phyloP scores from a whole-genome alignment of 2,888 invertebrate genomes.

The Cephus runcator region DNA sequence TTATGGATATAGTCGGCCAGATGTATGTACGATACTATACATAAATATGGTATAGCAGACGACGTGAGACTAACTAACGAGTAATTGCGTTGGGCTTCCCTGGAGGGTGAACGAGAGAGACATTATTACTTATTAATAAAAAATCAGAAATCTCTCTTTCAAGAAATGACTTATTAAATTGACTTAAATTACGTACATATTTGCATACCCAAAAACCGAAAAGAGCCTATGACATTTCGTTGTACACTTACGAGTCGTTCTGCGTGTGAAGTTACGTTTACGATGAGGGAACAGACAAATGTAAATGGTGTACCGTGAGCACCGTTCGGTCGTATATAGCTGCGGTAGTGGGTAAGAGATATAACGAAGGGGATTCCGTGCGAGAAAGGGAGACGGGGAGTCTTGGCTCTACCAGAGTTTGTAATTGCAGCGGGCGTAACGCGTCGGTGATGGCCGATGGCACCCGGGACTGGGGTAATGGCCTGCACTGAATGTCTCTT shows the following conservation, averaged over 20 bases:
- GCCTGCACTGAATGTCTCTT: constrained; percentile 56
- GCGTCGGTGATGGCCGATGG: constrained; percentile 60
- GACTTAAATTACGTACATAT: too few relatives aligned
- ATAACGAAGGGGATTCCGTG: neutral
- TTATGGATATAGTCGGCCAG: neutral
- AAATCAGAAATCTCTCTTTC: too few relatives aligned
- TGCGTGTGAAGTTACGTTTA: constrained; percentile 58
- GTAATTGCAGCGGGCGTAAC: constrained; percentile 62
- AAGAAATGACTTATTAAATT: too few relatives aligned
- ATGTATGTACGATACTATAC: neutral
- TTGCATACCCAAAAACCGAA: too few relatives aligned
- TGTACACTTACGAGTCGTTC: constrained; percentile 32
- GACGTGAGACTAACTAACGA: neutral
- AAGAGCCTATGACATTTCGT: constrained; percentile 21
- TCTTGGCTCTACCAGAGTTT: constrained; percentile 52
- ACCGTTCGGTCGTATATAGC: too few relatives aligned
- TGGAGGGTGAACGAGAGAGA: too few relatives aligned
- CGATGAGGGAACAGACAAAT: constrained; percentile 50
- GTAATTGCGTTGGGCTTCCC: too few relatives aligned
- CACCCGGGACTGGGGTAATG: constrained; percentile 55
- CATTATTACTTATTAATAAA: too few relatives aligned
- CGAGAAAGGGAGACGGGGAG: constrained; percentile 9
- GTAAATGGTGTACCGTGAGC: constrained; percentile 33
- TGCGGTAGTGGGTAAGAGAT: neutral
- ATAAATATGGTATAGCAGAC: neutral